Base-by-base conservation (phyloP, 2,888 invertebrate species). In the Cerceris ruficornis region DNA sequence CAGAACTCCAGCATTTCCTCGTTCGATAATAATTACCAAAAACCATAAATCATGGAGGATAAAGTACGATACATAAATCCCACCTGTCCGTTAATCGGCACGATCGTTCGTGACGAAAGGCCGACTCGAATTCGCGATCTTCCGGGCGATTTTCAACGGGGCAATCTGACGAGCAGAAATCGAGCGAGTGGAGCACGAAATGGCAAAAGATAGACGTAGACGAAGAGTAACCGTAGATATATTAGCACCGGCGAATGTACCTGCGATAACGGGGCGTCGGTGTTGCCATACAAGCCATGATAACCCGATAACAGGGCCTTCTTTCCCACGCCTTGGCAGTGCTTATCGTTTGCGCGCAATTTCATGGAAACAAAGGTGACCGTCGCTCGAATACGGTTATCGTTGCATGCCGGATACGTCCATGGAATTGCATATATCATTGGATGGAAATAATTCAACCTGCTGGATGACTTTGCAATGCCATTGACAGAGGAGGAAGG, bases 261-360 rank as follows among this genome's bases (percentile, higher is more conserved):
- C 72, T 46, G 71, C 68, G 88, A 89, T 88, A 87, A 82, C 61
- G 75, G 75, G 72, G 77, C 79, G 85, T 83, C 82, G 81, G 76
- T 65, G 75, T 70, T 69, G 85, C 77, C 84, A 88, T 89, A 87
- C 89, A 89, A 87, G 90, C 66, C 66, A 78, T 61, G 88, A 87
- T 88, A 88, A 85, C 80, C 64, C 77, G 88, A 88, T 88, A 88
- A 86, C 78, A 65, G 74, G 71, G 80, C 84, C 77, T 84, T 81
- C 81, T 78, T 90, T 90, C 90, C 89, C 90, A 90, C 89, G 88
- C 85, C 62, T 52, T 66, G 58, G 58, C 46, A 54, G 46, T 72
- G 55, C 46, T 62, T 84, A 81, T 83, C 73, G 11, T n/a, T 28
- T 15, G 50, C 58, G 41, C 68, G 39, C 50, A 59, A 80, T 77